Evolutionary conservation across 2,888 invertebrate genomes (phyloP), one percentile per base, ranked within the genome.

Genomic region (Leucophenga montana): DNA sequence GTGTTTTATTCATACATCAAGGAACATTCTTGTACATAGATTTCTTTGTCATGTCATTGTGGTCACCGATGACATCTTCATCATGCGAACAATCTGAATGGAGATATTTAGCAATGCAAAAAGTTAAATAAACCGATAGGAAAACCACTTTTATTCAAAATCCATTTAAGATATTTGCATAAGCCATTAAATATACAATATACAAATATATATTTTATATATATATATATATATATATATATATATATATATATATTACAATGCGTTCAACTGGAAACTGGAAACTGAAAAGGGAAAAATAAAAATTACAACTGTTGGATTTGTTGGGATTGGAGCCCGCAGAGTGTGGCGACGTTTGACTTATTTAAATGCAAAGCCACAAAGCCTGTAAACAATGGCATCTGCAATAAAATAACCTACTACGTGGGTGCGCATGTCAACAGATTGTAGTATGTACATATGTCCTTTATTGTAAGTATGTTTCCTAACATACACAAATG

Each of bases 181-280:
- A 85, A 73, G 64, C 78, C 80, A 85, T 82, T 85, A 82, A 78
- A 80, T 82, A 85, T 83, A 80, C 84, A 71, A 64, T 64, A 33
- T 59, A n/a, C 33, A 59, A 59, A 33, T 0, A 50, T 16, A 50
- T 50, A 50, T 50, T 11, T 48, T 50, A 27, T 14, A 22, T 57
- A 56, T 56, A 33, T 33, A 33, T 8, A 33, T 3, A 33, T 33
- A 33, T 5, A 33, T 33, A 5, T 33, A 33, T 33, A 33, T 33
- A 33, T 33, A 33, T 33, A 33, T 33, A 33, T 33, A 5, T 33
- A 5, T 33, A 39, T 39, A 39, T 1, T 8, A 39, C 5, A 57
- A 14, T 20, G 22, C 11, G 13, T 27, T 27, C 22, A 57, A 57
- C 5, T 57, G 22, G 39, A 39, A 27, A 50, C 57, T 57, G 22